Evolutionary conservation across 2,113 vertebrate genomes (phyloP), one percentile per base, ranked within the genome.

Genomic region (Toxotes jaculatrix): DNA sequence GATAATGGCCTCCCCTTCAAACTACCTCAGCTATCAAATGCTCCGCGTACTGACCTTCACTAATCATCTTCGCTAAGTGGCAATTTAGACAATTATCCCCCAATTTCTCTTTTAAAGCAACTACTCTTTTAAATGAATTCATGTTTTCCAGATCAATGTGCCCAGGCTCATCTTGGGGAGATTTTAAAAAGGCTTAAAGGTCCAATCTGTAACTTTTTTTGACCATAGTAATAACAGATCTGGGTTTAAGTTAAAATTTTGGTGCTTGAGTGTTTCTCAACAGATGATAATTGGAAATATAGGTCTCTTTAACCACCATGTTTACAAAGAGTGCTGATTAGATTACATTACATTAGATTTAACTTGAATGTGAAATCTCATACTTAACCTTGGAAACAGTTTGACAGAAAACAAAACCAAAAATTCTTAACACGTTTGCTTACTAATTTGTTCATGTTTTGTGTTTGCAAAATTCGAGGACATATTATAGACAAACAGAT

Each of bases 1-100:
- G 80, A 71, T 91, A 93, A 93, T 88, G 78, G 77, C 85, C 42
- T 91, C 83, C 74, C 73, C 71, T 88, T 79, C 76, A 86, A 80
- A 78, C 68, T 74, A 78, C 77, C 80, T 88, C 77, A 45, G 71
- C 45, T 66, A 75, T 91, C 84, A 88, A 80, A 77, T 40, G 70
- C 84, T 81, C 66, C n/a, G 19, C 21, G 0, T 65, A 76, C 77
- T 85, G 85, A 87, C 80, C 87, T 34, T n/a, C 65, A 32, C 79
- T 83, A 86, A 91, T 90, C 80, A 87, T 86, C 64, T 59, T 78
- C 67, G 16, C 80, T 79, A 87, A 88, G 89, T 87, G 83, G 51
- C 84, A 88, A 88, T 93, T 92, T 84, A 72, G 72, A 70, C 83
- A 83, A 87, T 91, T 88, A 88, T 87, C 57, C 73, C 74, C 5